Percentiles rank a stretch among this genome's conserved stretches.
Conservation (phyloP, 2,888 invertebrate species). For the Rhamphomyia laevipes region DNA sequence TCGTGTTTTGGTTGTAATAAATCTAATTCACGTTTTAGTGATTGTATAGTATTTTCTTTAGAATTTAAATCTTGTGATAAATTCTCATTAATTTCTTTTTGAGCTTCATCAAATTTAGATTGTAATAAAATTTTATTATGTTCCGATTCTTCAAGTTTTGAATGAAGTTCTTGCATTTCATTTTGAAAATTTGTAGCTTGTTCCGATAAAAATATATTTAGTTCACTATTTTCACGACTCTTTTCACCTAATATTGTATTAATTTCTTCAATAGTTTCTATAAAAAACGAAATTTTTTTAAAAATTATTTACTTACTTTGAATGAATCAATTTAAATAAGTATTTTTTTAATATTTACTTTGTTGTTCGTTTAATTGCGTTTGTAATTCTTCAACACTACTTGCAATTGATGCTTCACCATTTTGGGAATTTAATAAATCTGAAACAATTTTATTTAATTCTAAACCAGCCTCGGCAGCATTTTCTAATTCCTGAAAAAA, state of each 20-base stretch:
- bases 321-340: too few relatives aligned
- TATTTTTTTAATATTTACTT: conserved; percentile 23
- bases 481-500: conserved; percentile 53
- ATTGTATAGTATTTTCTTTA: conserved; percentile 31
- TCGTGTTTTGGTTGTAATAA: conserved; percentile 26
- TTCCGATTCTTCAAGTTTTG: conserved; percentile 42
- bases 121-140: conserved; percentile 34
- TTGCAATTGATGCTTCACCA: conserved; percentile 48
- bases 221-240: conserved; percentile 43
- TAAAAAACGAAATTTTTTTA: background rate
- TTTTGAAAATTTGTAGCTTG: conserved; percentile 41
- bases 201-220: conserved; percentile 35
- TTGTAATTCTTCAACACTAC: conserved; percentile 54
- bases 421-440: conserved; percentile 57
- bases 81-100: conserved; percentile 33
- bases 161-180: conserved; percentile 46
- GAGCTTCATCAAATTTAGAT: conserved; percentile 28
- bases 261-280: conserved; percentile 40
- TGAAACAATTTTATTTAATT: conserved; percentile 55
- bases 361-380: conserved; percentile 53
- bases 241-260: conserved; percentile 42
- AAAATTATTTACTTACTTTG: conserved; percentile 35
- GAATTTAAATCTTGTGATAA: conserved; percentile 27
- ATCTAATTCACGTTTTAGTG: conserved; percentile 29
- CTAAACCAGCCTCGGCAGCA: conserved; percentile 68